Evolutionary conservation across 2,113 vertebrate genomes (phyloP).

Genomic region (Martes martes): DNA sequence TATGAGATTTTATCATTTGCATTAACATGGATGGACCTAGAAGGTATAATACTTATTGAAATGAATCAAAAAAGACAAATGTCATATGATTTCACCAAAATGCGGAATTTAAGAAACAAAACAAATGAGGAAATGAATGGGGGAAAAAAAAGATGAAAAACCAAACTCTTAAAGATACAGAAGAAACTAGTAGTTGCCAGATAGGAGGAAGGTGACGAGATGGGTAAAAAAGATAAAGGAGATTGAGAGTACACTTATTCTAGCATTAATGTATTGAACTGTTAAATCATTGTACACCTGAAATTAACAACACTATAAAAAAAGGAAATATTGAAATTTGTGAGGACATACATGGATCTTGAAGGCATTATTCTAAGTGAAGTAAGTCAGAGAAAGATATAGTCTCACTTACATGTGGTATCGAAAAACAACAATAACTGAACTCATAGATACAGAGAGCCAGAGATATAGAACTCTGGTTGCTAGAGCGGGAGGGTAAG

Average conservation of each 20-base stretch:
- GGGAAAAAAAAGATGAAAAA: neutral
- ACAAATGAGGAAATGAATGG: neutral
- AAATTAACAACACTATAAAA: neutral
- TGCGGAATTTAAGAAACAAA: neutral
- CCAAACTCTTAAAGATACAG: neutral
- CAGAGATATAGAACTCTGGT: neutral
- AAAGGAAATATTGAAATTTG: neutral
- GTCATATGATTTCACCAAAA: neutral
- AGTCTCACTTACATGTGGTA: neutral
- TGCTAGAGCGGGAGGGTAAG: neutral
- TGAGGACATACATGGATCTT: neutral
- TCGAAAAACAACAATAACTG: neutral
- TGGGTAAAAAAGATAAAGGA: neutral
- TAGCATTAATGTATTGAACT: neutral
- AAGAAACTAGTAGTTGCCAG: neutral
- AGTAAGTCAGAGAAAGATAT: neutral
- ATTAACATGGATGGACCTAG: neutral
- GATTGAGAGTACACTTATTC: neutral
- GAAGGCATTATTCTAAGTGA: neutral
- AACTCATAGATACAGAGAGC: neutral
- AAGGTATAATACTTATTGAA: neutral
- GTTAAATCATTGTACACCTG: neutral
- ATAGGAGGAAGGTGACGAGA: neutral
- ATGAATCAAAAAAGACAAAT: neutral
- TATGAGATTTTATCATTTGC: neutral